These are phyloP conservation scores for Cyprinodon brontotheroides DNA, from an alignment of 2,113 vertebrate genomes.

Conservation along the genomic window DNA sequence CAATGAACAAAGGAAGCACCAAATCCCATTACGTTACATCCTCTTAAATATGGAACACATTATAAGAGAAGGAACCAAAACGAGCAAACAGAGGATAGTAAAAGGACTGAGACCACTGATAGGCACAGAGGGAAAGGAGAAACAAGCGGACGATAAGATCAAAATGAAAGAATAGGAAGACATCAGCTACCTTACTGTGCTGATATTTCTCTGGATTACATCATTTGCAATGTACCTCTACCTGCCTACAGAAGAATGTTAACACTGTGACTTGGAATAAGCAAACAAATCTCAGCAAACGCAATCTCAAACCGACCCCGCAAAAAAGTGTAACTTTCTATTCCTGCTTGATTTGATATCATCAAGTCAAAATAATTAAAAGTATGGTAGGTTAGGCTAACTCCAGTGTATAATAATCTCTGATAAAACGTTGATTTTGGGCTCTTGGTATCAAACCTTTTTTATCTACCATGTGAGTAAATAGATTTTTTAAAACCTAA, in stretches of 20 bases:
- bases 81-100: not conserved
- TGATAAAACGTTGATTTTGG: not conserved
- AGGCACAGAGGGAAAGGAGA: constrained; percentile 41
- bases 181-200: constrained; percentile 43
- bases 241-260: constrained; percentile 34
- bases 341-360: not conserved
- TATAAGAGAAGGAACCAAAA: not conserved
- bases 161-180: constrained; percentile 12
- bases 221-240: constrained; percentile 45
- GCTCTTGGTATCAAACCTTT: not conserved
- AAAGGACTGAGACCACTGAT: not conserved
- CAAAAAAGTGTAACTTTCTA: not conserved
- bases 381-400: not conserved
- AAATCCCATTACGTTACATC: not conserved
- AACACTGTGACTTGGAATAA: constrained; percentile 36
- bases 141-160: constrained; percentile 61
- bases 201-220: constrained; percentile 71
- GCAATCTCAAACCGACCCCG: constrained; percentile 2
- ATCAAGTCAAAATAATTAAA: not conserved
- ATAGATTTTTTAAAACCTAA: not conserved
- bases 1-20: not conserved
- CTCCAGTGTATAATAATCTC: not conserved
- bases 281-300: constrained; percentile 27
- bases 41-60: not conserved
- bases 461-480: not conserved